Evolutionary conservation across 2,888 invertebrate species (phyloP).

Genomic region (Latrodectus hesperus): DNA sequence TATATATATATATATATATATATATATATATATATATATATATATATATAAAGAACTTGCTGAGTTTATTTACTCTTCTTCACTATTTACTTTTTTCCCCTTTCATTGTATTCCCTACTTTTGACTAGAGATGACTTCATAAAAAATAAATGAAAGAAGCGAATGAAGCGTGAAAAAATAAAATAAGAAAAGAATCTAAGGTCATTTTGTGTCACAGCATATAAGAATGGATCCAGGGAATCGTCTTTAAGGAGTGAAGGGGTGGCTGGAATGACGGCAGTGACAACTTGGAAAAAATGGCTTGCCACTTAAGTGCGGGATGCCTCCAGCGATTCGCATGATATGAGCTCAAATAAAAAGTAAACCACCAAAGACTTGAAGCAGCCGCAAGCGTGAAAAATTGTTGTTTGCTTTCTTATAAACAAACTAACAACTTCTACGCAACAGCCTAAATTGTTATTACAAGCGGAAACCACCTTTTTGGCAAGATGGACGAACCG

Average conservation of each 20-base stretch:
- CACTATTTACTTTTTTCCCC: constrained; percentile 8
- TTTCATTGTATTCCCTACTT: constrained; percentile 8
- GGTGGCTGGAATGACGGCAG: constrained; percentile 35
- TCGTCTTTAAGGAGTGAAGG: constrained; percentile 48
- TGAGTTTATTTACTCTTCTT: constrained; percentile 18
- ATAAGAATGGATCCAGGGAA: constrained; percentile 31
- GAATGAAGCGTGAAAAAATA: neutral
- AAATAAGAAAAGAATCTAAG: constrained; percentile 28
- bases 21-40: neutral
- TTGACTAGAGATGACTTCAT: constrained; percentile 46
- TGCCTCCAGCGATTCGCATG: neutral
- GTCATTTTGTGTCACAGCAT: constrained; percentile 47
- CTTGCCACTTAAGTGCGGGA: neutral
- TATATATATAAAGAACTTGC: neutral
- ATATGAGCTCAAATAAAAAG: neutral
- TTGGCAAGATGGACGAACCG: neutral
- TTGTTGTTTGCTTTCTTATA: constrained; percentile 20
- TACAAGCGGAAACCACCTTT: neutral
- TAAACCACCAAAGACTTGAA: neutral
- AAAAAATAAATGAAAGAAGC: constrained; percentile 27
- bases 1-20: neutral
- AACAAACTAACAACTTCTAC: neutral
- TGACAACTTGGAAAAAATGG: constrained; percentile 43
- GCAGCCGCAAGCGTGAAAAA: constrained; percentile 7
- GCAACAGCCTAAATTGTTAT: neutral